These are phyloP conservation scores for Microtus pennsylvanicus DNA, from an alignment of 2,113 vertebrate genomes.

Conservation along the genomic window DNA sequence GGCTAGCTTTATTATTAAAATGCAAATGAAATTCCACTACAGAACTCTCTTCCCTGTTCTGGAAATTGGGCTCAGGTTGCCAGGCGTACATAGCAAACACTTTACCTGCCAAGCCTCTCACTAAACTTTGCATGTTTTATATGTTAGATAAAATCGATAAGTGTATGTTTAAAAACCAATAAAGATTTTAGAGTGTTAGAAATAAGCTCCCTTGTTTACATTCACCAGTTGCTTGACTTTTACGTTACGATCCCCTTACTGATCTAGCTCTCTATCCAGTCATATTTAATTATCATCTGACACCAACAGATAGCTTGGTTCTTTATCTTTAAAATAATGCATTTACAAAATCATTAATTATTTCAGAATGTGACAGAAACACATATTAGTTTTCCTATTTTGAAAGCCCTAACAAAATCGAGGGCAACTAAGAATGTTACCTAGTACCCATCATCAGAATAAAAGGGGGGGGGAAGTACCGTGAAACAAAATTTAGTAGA, in stretches of 20 bases:
- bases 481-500: slow-evolving; percentile 29
- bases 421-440: not conserved
- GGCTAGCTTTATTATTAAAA: too few relatives aligned
- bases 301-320: not conserved
- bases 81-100: not conserved
- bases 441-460: not conserved
- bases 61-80: too few relatives aligned
- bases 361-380: not conserved
- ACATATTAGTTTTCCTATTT: slow-evolving; percentile 41
- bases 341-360: not conserved
- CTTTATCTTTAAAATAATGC: not conserved
- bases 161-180: not conserved
- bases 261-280: not conserved
- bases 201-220: not conserved
- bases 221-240: not conserved
- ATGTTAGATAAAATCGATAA: not conserved
- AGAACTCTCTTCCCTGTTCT: not conserved
- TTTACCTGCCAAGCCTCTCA: not conserved
- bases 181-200: not conserved
- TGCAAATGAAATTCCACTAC: too few relatives aligned
- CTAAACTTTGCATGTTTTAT: not conserved
- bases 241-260: not conserved
- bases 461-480: not conserved
- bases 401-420: slow-evolving; percentile 14
- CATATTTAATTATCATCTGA: not conserved